Conservation (phyloP, 2,113 vertebrate genomes). For the Melanocharis versteri region DNA sequence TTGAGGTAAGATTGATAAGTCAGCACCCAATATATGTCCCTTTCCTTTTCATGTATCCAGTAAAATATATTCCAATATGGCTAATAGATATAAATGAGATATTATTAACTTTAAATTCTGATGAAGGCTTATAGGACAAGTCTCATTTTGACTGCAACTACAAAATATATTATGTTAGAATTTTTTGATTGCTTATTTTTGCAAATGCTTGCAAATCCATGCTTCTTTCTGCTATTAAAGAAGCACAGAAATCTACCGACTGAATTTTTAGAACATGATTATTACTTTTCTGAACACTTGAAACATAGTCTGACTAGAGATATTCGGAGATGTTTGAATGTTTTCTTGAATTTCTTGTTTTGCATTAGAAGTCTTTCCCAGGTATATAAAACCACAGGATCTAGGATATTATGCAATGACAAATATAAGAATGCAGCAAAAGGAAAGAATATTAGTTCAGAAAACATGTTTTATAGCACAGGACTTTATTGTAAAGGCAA, state of each 20-base stretch:
- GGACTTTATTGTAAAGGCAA: neutral
- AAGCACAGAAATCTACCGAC: neutral
- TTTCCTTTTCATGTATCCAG: neutral
- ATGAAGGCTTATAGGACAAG: neutral
- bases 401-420: neutral
- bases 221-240: neutral
- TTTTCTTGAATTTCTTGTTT: neutral
- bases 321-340: neutral
- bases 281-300: neutral
- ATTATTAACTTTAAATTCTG: neutral
- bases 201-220: neutral
- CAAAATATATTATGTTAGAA: neutral
- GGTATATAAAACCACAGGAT: neutral
- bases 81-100: neutral
- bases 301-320: neutral
- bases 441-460: neutral
- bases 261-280: neutral
- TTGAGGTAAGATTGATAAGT: neutral
- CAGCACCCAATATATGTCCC: neutral
- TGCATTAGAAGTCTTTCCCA: neutral
- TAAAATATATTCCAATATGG: neutral
- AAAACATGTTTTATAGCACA: neutral
- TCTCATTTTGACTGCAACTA: neutral
- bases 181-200: neutral
- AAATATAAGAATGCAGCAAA: neutral